These are phyloP conservation scores for Nephrotoma appendiculata DNA, from an alignment of 2,888 invertebrate species.

Conservation along the genomic window DNA sequence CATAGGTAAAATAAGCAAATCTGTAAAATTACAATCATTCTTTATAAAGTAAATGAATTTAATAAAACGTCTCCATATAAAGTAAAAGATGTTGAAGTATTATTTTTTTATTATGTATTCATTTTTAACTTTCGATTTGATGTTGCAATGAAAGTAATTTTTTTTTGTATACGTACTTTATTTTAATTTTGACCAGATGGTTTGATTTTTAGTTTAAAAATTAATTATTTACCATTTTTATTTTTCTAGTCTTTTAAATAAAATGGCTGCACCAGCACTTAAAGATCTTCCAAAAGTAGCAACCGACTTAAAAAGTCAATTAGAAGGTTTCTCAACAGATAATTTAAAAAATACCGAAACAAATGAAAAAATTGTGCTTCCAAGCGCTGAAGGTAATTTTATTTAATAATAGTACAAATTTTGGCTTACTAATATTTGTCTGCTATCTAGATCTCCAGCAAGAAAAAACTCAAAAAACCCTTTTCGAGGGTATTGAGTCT, in stretches of 20 bases:
- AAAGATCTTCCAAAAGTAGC: slow-evolving; percentile 88
- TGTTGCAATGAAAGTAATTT: neutral
- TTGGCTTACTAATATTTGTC: slow-evolving; percentile 4
- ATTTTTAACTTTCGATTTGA: neutral
- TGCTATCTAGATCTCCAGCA: slow-evolving; percentile 62
- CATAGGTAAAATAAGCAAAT: neutral
- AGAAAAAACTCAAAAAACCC: slow-evolving; percentile 71
- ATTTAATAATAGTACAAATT: neutral
- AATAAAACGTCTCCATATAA: neutral
- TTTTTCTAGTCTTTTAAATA: slow-evolving; percentile 2
- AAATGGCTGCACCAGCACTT: slow-evolving; percentile 48
- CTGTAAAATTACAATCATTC: neutral
- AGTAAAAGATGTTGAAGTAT: neutral
- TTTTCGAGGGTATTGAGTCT: slow-evolving; percentile 73
- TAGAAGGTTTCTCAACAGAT: slow-evolving; percentile 80
- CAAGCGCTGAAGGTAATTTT: slow-evolving; percentile 79
- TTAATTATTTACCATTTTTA: neutral
- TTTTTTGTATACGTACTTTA: neutral
- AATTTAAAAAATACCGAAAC: slow-evolving; percentile 80
- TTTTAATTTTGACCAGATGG: neutral
- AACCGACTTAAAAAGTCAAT: slow-evolving; percentile 74
- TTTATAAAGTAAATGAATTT: neutral
- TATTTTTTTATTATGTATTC: neutral
- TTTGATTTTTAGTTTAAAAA: neutral
- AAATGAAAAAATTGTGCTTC: slow-evolving; percentile 81